Base-by-base conservation (phyloP, 2,113 vertebrate species). In the Pseudonaja textilis region DNA sequence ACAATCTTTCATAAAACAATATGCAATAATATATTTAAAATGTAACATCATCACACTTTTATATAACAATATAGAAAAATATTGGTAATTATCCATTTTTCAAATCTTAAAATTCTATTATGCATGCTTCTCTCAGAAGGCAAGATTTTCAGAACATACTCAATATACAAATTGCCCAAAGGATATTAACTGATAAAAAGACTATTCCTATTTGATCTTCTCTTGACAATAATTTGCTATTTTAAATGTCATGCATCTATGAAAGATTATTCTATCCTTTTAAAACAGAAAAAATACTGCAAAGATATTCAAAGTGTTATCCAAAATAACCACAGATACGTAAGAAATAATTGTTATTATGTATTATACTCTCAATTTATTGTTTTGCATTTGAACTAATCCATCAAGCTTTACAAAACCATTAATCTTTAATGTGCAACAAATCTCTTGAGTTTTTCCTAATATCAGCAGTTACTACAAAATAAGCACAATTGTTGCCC, bases 131-230 rank as follows among this genome's bases (percentile, higher is more conserved):
- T 39, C 89, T 93, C 91, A 29, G 86, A 18, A 9, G 1, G 6
- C 64, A 26, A 57, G 55, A 23, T 57, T 85, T 34, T 42, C 25
- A 50, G 52, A n/a, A 23, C 45, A 93, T 47, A 89, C 50, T 16
- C 85, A 29, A 92, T n/a, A 23, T 93, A 90, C 26, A 54, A 61
- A 85, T 2, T 81, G 12, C 81, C 20, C 74, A 95, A 94, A 92
- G 91, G 0, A 34, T 92, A 1, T 61, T 85, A 4, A 91, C 34
- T 61, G 42, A 93, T 87, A 94, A 95, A 95, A 96, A 81, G 14
- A 45, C 42, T 47, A 39, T 39, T 7, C n/a, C 42, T 39, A 26
- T 90, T 29, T 81, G 47, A 90, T n/a, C 61, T 90, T 90, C 29
- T 9, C 34, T 52, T n/a, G 47, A 81, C 47, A 47, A 45, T 4